Conservation (phyloP, 2,113 vertebrate species). For the Ifrita kowaldi region DNA sequence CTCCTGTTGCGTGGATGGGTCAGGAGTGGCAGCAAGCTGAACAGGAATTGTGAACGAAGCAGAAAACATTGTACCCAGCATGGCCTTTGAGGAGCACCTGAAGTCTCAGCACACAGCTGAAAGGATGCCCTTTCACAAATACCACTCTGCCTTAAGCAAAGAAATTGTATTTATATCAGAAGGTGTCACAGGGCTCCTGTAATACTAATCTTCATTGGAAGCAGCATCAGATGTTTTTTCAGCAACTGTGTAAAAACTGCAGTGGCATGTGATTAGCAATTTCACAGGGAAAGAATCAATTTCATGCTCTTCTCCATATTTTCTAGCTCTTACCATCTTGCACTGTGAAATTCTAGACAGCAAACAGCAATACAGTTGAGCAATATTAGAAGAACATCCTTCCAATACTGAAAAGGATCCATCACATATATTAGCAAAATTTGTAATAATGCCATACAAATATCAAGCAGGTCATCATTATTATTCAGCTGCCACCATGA, state of each 20-base stretch:
- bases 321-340: neutral
- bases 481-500: neutral
- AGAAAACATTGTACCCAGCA: neutral
- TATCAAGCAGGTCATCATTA: neutral
- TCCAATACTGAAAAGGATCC: neutral
- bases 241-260: neutral
- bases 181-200: neutral
- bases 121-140: neutral
- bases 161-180: neutral
- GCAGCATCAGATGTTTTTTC: neutral
- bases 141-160: neutral
- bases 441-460: neutral
- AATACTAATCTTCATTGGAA: neutral
- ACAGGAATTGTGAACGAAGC: neutral
- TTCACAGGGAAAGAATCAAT: neutral
- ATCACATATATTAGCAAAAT: neutral
- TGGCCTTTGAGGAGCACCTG: neutral
- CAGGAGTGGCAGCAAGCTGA: neutral
- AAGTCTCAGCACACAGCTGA: neutral
- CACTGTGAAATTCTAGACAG: neutral
- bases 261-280: neutral
- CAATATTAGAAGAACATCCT: neutral
- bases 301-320: neutral
- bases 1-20: rapidly evolving
- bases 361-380: neutral